Evolutionary conservation across 2,797 vertebrate genomes (phyloP), one percentile per base, ranked within the genome.

Genomic region (Urocyon cinereoargenteus): DNA sequence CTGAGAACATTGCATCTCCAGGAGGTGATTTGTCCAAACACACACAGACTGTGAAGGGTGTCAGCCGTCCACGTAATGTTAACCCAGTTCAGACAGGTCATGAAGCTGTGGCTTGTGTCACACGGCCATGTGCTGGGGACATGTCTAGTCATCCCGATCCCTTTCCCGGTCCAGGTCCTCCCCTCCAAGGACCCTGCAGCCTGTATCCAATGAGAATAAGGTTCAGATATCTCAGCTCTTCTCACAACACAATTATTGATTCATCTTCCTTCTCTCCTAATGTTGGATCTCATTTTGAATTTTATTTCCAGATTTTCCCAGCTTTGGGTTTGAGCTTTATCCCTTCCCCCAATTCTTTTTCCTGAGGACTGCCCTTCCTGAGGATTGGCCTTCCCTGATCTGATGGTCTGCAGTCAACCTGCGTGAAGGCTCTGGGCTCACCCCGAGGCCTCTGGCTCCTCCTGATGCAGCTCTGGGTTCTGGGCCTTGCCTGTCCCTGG

Each of bases 111-210:
- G 8, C 31, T 75, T 7, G 9, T 26, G 12, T 78, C 61, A 21
- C 53, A 19, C 0, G 8, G 34, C 12, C 31, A 45, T 0, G 0
- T 1, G 2, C 16, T 6, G 22, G 66, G 57, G 14, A 22, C 24
- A 4, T 5, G 70, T 61, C 26, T 36, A 2, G 10, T 31, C 34
- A 34, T 21, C 14, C 15, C 0, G 14, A 21, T 6, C 14, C 57
- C 21, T 31, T 49, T 64, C 28, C 12, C 15, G 6, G 18, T 18
- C n/a, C 8, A 24, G 1, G 68, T 40, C 34, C 15, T 49, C 2
- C 24, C 15, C 18, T 40, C 61, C 4, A 19, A 5, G 53, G 22
- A 45, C 6, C 2, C 0, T 1, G 1, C n/a, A 57, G 18, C 36
- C 59, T 26, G 3, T 18, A 2, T 11, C 31, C 24, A 24, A 3